Evolutionary conservation across 2,888 invertebrate genomes (phyloP).

Genomic region (Cremastobaeus sp.): DNA sequence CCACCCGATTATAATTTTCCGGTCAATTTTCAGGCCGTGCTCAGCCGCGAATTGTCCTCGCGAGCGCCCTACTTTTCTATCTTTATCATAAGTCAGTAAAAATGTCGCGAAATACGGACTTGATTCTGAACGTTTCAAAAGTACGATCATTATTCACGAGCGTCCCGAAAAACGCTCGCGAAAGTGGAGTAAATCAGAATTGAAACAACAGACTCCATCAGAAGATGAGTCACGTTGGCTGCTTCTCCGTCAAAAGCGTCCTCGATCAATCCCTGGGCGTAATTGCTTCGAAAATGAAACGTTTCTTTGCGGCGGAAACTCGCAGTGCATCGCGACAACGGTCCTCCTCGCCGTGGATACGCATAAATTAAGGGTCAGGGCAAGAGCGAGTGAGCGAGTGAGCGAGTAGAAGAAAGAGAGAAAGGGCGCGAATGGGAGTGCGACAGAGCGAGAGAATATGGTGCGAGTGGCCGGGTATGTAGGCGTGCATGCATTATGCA

Average conservation of each 20-base stretch:
- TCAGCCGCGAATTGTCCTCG: background rate
- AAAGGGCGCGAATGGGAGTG: too few species aligned
- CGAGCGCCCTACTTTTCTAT: slow-evolving; percentile 1
- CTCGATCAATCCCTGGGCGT: slow-evolving; percentile 29
- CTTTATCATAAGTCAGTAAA: slow-evolving; percentile 21
- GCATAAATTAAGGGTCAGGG: slow-evolving; percentile 59
- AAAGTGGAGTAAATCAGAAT: too few species aligned
- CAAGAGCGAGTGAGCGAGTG: too few species aligned
- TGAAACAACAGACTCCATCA: too few species aligned
- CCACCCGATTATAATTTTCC: too few species aligned
- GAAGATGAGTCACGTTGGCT: slow-evolving; percentile 7
- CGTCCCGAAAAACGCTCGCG: slow-evolving; percentile 11
- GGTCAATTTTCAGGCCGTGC: background rate
- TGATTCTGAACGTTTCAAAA: slow-evolving; percentile 12
- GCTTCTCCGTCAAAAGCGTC: slow-evolving; percentile 20
- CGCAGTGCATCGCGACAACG: slow-evolving; percentile 3
- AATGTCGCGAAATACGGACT: slow-evolving; percentile 11
- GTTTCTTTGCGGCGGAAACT: slow-evolving; percentile 31
- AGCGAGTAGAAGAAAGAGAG: background rate
- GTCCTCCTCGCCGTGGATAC: slow-evolving; percentile 41
- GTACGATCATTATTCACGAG: slow-evolving; percentile 34
- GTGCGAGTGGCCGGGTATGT: slow-evolving; percentile 53
- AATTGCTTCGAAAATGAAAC: slow-evolving; percentile 28
- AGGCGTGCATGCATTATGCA: slow-evolving; percentile 58
- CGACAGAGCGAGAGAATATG: slow-evolving; percentile 59